Evolutionary conservation across 1,140 invertebrate genomes (phyloP), one percentile per base, ranked within the genome.

Genomic region (Ericerus pela): DNA sequence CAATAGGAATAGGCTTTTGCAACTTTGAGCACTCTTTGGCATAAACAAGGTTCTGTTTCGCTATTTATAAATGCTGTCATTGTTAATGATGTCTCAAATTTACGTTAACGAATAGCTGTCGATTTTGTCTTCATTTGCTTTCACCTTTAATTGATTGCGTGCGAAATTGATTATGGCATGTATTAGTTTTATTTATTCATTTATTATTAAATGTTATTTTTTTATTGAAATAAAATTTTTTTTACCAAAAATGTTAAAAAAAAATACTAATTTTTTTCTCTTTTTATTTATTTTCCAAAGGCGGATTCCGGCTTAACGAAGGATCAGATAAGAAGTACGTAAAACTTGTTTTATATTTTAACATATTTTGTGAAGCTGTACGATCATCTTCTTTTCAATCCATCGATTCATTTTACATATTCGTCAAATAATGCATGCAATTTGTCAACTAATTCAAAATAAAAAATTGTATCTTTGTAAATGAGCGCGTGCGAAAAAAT

Each of bases 61-160:
- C 41, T 47, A 47, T 47, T 24, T 24, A 47, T 47, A 47, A 47
- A 47, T 47, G 20, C 26, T 47, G 41, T 47, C 41, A 47, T 47
- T 47, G 41, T 47, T 47, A 24, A 24, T 4, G 41, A 14, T 24
- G 41, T 47, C n/a, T 47, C 20, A 47, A 47, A 47, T 47, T 47
- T 18, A 47, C 41, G 26, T 47, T 47, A 10, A 16, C 20, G 10
- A 47, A 14, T 24, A 12, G 41, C 16, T 24, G 22, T 47, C 26
- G 8, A 38, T 4, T 38, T 38, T 18, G 36, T 38, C 5, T 16
- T 47, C 26, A 22, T 22, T 22, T 47, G 8, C 26, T 5, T 24
- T 47, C 20, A 10, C 20, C 6, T 22, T 2, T 24, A 47, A 12
- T 47, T 5, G 4, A 8, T 10, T 24, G 41, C 41, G 10, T 47